Conservation (phyloP, 2,888 invertebrate genomes). For the Andrena haemorrhoa region DNA sequence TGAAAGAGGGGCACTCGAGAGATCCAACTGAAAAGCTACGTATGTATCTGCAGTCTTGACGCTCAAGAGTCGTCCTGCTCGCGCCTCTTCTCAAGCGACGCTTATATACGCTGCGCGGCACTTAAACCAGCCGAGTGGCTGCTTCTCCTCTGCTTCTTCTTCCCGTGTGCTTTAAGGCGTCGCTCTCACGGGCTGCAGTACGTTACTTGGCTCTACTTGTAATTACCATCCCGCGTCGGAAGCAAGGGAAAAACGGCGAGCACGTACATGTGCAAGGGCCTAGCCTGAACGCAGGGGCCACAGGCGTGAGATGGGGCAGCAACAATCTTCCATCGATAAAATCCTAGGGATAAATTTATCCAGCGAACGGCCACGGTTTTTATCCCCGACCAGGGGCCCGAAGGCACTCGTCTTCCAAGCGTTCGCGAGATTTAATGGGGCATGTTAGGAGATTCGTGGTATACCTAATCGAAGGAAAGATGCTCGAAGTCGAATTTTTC, state of each 20-base stretch:
- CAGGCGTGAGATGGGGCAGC: conserved; percentile 10
- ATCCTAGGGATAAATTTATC: conserved; percentile 42
- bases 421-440: conserved; percentile 5
- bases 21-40: conserved; percentile 51
- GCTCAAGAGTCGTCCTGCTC: conserved; percentile 47
- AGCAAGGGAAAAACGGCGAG: conserved; percentile 61
- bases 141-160: conserved; percentile 29
- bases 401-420: background rate
- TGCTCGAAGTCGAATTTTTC: background rate
- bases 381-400: background rate
- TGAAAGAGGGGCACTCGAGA: conserved; percentile 51
- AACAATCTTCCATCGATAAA: conserved; percentile 30
- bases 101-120: conserved; percentile 39
- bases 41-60: conserved; percentile 47
- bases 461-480: background rate
- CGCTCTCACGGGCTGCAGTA: conserved; percentile 64
- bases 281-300: conserved; percentile 6
- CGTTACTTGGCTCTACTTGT: conserved; percentile 64
- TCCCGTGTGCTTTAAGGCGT: conserved; percentile 57
- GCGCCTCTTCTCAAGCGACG: conserved; percentile 54
- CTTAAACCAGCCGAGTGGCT: conserved; percentile 57
- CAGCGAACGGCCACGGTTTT: background rate
- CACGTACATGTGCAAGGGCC: conserved; percentile 18
- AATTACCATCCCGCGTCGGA: conserved; percentile 65
- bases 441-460: background rate